A percentile compares a stretch with the other conserved stretches of the same genome.
Conservation (phyloP, 2,113 vertebrate genomes). For the Raja brachyura region DNA sequence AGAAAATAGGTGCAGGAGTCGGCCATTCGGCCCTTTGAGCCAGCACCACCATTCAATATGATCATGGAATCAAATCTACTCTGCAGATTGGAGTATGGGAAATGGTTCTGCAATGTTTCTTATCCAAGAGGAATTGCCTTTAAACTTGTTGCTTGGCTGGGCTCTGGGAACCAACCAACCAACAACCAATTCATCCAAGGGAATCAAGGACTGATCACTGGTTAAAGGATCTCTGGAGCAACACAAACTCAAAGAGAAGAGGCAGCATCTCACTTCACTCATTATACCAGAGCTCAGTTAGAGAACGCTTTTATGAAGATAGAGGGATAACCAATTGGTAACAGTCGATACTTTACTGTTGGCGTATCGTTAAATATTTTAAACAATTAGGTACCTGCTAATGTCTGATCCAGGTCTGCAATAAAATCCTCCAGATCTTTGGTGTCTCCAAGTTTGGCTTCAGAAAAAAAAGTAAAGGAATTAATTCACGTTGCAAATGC, state of each 20-base stretch:
- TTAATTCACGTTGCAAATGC: background rate
- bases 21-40: too few relatives aligned
- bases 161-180: background rate
- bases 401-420: constrained; percentile 85
- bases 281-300: background rate
- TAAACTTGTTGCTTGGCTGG: background rate
- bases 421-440: constrained; percentile 96
- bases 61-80: too few relatives aligned
- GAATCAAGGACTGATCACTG: background rate
- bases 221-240: background rate
- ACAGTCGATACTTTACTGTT: background rate
- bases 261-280: background rate
- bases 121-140: background rate
- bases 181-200: background rate
- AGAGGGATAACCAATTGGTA: background rate
- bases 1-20: too few relatives aligned
- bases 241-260: background rate
- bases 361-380: background rate
- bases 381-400: constrained; percentile 75
- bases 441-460: constrained; percentile 93
- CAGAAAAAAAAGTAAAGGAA: background rate
- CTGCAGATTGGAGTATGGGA: too few relatives aligned
- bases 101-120: background rate
- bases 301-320: background rate
- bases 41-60: too few relatives aligned